phyloP scores from a whole-genome alignment of 2,113 vertebrate genomes.

The Halcyon senegalensis region DNA sequence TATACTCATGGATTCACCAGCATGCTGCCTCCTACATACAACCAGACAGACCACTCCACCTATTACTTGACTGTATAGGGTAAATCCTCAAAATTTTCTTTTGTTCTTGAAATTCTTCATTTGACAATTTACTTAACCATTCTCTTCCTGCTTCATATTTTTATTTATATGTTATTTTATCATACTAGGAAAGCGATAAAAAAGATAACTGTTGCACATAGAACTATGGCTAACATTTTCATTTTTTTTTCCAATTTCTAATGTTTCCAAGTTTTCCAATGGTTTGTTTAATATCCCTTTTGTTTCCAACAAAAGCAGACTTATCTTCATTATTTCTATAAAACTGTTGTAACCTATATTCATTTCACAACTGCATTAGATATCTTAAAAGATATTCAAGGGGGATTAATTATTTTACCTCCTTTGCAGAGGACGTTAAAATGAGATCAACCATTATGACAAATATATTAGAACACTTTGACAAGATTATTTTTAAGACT shows the following conservation, averaged over 20 bases:
- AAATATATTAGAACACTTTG: background rate
- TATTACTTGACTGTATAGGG: background rate
- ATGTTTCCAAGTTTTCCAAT: background rate
- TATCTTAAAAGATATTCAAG: rapidly evolving
- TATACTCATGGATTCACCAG: background rate
- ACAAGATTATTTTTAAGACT: background rate
- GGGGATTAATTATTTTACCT: background rate
- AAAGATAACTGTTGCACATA: background rate
- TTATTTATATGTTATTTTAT: background rate
- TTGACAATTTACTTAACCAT: background rate
- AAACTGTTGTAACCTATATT: background rate
- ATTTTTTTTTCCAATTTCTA: background rate
- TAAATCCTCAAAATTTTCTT: background rate
- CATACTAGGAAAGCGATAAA: background rate
- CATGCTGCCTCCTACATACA: background rate
- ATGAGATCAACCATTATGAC: background rate
- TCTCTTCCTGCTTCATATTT: background rate
- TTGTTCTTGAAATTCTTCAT: background rate
- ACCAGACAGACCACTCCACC: background rate
- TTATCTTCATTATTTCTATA: background rate
- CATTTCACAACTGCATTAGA: background rate
- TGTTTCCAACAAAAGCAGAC: background rate
- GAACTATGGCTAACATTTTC: background rate
- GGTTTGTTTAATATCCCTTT: background rate
- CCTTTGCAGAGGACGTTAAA: background rate